A percentile compares a stretch with the other conserved stretches of the same genome.
These are phyloP conservation scores for Alosa sapidissima DNA, from an alignment of 2,797 vertebrate species.

Conservation along the genomic window DNA sequence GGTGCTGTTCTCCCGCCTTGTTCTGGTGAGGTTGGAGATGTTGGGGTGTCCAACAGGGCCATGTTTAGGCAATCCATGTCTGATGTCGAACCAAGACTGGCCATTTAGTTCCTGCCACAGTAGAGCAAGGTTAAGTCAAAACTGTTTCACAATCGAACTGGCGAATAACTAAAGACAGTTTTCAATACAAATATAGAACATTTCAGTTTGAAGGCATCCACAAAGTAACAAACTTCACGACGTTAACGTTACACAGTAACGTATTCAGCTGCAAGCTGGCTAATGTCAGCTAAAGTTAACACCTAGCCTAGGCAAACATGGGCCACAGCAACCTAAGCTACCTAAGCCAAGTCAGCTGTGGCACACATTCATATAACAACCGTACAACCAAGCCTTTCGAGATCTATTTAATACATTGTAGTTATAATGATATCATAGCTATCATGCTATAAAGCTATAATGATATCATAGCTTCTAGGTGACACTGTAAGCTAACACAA, in stretches of 20 bases:
- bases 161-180: not conserved
- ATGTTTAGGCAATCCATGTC: constrained; percentile 30
- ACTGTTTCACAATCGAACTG: not conserved
- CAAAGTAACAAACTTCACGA: not conserved
- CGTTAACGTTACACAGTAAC: not conserved
- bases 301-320: not conserved
- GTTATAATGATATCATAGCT: not conserved
- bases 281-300: not conserved
- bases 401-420: not conserved
- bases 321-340: not conserved
- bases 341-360: no score
- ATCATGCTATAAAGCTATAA: no score
- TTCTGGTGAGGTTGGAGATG: constrained; percentile 27
- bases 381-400: not conserved
- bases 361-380: not conserved
- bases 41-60: constrained; percentile 29
- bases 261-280: not conserved
- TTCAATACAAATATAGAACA: not conserved
- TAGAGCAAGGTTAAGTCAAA: not conserved
- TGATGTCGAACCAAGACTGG: constrained; percentile 29
- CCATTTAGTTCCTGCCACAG: constrained; percentile 14
- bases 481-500: not conserved
- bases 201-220: not conserved
- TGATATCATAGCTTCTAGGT: not conserved
- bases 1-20: constrained; percentile 35